Evolutionary conservation across 2,113 vertebrate species (phyloP), one percentile per base, ranked within the genome.

Genomic region (Macaca nemestrina): DNA sequence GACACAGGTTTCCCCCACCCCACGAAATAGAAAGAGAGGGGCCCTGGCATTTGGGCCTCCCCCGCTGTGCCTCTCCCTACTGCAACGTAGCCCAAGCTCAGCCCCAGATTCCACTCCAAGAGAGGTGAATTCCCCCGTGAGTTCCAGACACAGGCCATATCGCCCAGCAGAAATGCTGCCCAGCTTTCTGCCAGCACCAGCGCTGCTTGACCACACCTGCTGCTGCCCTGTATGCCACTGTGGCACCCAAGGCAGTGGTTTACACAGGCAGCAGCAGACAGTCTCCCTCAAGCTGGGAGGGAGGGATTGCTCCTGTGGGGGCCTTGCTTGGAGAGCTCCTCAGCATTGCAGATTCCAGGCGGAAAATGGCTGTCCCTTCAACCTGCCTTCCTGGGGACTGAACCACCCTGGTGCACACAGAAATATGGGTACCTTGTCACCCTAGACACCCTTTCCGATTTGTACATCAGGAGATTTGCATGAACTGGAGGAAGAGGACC

Each of bases 121-220:
- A 90, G 98, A 98, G 98, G 99, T 98, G 98, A 98, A 99, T 99
- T 98, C 98, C 92, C 0, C 75, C 78, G 95, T 93, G 95, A 98
- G 97, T 99, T 99, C 97, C 82, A 67, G 97, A 98, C 90, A 96
- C 98, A 98, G 98, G 97, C 97, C 98, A 98, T 96, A 96, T 99
- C 98, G 99, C 96, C 72, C 97, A 98, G 98, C 97, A 83, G 98
- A 98, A 98, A 98, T 89, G 95, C 95, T 88, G 76, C 87, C 97
- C 94, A 70, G 92, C 68, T 14, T 96, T 59, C 93, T 72, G 72
- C 97, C 95, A 10, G 23, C 1, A 0, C 95, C 72, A 57, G 81
- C 81, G 97, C 97, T 98, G 98, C 98, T 98, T 96, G 97, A 98
- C 48, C 38, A 35, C 3, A 1, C 6, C 0, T 97, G 98, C 98